Base-by-base conservation (phyloP, 2,797 vertebrate genomes). In the Pipistrellus nathusii region DNA sequence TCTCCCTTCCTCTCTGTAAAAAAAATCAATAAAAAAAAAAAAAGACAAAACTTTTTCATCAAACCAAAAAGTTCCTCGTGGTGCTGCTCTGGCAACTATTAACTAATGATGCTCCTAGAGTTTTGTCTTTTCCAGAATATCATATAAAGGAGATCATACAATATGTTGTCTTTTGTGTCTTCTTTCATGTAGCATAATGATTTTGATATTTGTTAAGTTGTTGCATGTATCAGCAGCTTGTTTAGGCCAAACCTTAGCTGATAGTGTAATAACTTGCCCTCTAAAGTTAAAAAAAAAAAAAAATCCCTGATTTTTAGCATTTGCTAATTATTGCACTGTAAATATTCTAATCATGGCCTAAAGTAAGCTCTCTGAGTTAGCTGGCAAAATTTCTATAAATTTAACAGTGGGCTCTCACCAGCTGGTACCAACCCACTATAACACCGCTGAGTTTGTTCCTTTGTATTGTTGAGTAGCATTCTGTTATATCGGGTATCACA, bases 281-380 rank as follows among this genome's bases (percentile, higher is more conserved):
- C n/a, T 23, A 78, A n/a, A 68, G 13, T n/a, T 15, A 64, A 64
- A 64, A 17, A n/a, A 59, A 57, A 57, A 25, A 25, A 12, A 3
- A 59, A 82, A 25, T n/a, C 14, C 59, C 46, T 12, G 3, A 78
- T 88, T 76, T 73, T 5, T 85, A 85, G 41, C 71, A 59, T 85
- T 89, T 88, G 35, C 13, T 87, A 38, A 53, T 90, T 57, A 35
- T 66, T 90, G 51, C 59, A 71, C n/a, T 44, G 15, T 94, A 66
- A 83, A 76, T 69, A 73, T 5, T 78, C 11, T 90, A 46, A 44
- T 21, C 38, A 0, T 51, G 66, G 51, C 53, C 64, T 71, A 0
- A 80, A 25, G 72, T 88, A 93, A 95, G 27, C 32, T 95, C 76
- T 64, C 41, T 77, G 90, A 80, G 75, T 13, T 15, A 91, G 17